phyloP scores from a whole-genome alignment of 2,888 invertebrate genomes.

The Lomographa bimaculata region DNA sequence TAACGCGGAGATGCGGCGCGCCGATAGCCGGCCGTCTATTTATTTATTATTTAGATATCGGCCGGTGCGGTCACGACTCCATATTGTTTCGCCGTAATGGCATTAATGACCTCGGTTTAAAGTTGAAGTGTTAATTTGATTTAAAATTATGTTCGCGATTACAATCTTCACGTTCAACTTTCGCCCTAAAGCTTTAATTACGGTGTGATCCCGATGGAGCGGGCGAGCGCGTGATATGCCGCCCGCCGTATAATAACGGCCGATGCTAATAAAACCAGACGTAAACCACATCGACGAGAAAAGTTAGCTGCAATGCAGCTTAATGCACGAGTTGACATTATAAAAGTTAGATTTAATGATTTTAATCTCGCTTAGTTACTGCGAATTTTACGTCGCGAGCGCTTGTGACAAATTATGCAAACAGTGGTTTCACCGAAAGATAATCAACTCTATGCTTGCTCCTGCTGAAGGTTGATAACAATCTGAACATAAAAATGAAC shows the following conservation, averaged over 20 bases:
- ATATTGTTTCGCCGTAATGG: constrained; percentile 80
- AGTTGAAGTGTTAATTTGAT: constrained; percentile 84
- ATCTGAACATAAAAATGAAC: constrained; percentile 15
- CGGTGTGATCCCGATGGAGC: constrained; percentile 65
- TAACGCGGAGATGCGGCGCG: constrained; percentile 75
- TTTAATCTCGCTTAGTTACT: constrained; percentile 53
- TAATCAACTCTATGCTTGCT: constrained; percentile 21
- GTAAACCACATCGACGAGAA: constrained; percentile 42
- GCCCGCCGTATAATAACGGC: constrained; percentile 42
- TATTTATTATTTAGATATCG: constrained; percentile 83
- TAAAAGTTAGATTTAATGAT: constrained; percentile 57
- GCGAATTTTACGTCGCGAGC: constrained; percentile 44
- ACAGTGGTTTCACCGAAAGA: constrained; percentile 23
- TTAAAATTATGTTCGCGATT: constrained; percentile 80
- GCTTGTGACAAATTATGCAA: constrained; percentile 56
- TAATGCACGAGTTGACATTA: constrained; percentile 57
- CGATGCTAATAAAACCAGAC: constrained; percentile 51
- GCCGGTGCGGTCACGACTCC: constrained; percentile 77
- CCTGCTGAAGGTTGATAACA: constrained; percentile 13
- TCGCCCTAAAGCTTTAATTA: constrained; percentile 78
- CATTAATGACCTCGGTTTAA: constrained; percentile 81
- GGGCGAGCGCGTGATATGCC: constrained; percentile 48
- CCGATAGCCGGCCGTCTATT: constrained; percentile 75
- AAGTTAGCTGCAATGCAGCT: constrained; percentile 56
- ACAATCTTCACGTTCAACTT: constrained; percentile 77